Evolutionary conservation across 1,140 invertebrate species (phyloP).

Genomic region (Apis dorsata): DNA sequence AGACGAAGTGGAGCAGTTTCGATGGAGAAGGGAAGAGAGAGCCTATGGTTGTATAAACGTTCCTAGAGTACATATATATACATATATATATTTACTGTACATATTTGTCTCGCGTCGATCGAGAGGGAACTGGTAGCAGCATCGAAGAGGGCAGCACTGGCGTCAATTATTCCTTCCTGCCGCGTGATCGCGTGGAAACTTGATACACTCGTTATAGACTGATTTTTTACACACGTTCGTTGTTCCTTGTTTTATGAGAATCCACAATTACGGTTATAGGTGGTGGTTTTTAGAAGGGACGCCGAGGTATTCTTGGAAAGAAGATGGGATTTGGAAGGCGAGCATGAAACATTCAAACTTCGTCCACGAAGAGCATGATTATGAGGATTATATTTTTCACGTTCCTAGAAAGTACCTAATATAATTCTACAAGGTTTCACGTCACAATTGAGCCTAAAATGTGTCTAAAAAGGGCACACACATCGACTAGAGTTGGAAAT

Average conservation of each 20-base stretch:
- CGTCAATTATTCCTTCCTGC: conserved; percentile 48
- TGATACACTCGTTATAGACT: conserved; percentile 38
- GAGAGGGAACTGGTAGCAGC: not conserved
- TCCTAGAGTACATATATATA: conserved; percentile 36
- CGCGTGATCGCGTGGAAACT: conserved; percentile 18
- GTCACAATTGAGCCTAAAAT: conserved; percentile 24
- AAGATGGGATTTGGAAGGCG: not conserved
- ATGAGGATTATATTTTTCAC: conserved; percentile 39
- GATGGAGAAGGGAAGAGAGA: not conserved
- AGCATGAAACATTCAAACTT: not conserved
- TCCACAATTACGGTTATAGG: not conserved
- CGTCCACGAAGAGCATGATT: not conserved
- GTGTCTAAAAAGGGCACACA: not conserved
- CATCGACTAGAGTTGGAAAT: not conserved
- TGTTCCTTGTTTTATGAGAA: conserved; percentile 25
- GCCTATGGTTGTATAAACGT: conserved; percentile 37
- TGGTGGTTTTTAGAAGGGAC: not conserved
- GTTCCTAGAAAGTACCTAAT: conserved; percentile 56
- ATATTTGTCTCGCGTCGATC: conserved; percentile 25
- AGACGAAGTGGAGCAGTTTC: not conserved
- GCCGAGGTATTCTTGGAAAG: not conserved
- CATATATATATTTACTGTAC: conserved; percentile 33
- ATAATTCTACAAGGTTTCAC: conserved; percentile 23
- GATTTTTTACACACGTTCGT: conserved; percentile 43
- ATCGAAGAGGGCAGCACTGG: conserved; percentile 7